A percentile compares a stretch with the other conserved stretches of the same genome.
Evolutionary conservation across 2,113 vertebrate genomes (phyloP).

Genomic region (Rhinoptilus africanus): DNA sequence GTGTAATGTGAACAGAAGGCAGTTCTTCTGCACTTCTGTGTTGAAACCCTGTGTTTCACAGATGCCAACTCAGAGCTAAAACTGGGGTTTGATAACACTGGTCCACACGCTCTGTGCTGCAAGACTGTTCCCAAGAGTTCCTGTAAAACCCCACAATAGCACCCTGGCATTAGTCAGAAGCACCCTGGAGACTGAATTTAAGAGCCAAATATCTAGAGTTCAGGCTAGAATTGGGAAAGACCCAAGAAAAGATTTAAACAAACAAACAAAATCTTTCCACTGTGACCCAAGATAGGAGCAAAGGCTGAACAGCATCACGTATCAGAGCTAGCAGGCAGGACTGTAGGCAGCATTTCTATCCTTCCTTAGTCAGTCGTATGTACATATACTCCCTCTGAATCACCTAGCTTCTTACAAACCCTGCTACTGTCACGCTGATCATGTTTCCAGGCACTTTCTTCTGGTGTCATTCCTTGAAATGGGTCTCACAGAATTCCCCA

Average conservation of each 20-base stretch:
- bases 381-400: not conserved
- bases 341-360: not conserved
- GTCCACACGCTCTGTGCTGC: not conserved
- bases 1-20: not conserved
- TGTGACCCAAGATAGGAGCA: not conserved
- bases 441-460: not conserved
- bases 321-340: not conserved
- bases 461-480: not conserved
- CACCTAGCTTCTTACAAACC: not conserved
- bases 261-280: conserved; percentile 35
- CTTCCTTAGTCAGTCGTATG: not conserved
- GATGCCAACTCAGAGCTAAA: not conserved
- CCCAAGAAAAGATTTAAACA: conserved; percentile 39
- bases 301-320: not conserved
- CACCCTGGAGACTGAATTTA: not conserved
- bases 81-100: not conserved
- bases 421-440: not conserved
- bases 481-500: not conserved
- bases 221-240: conserved; percentile 37
- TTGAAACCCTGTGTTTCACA: not conserved
- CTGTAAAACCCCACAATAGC: conserved; percentile 11
- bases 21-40: not conserved
- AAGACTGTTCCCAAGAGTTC: not conserved
- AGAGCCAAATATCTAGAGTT: conserved; percentile 33
- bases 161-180: conserved; percentile 44